Evolutionary conservation across 2,888 invertebrate genomes (phyloP).

Genomic region (Tillus elongatus): DNA sequence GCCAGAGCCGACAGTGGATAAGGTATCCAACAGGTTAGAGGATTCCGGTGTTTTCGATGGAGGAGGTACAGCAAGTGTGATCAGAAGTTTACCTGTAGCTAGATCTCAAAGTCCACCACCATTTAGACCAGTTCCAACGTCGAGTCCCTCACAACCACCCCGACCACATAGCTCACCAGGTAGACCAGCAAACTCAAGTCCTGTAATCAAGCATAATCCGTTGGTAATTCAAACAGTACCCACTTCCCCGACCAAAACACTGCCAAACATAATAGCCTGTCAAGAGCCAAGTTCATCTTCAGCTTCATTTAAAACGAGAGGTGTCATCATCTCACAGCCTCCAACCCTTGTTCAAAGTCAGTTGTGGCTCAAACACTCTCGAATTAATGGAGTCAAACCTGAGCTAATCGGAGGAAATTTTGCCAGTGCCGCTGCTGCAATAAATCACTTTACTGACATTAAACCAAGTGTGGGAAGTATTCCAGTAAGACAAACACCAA

Average conservation of each 20-base stretch:
- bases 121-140: constrained; percentile 32
- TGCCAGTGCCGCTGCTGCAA: constrained; percentile 19
- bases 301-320: constrained; percentile 19
- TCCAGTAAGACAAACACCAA: constrained; percentile 61
- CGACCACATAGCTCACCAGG: constrained; percentile 41
- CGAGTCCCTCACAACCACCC: constrained; percentile 38
- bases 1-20: constrained; percentile 45
- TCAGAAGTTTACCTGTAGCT: constrained; percentile 32
- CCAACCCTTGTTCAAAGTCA: constrained; percentile 29
- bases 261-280: constrained; percentile 8
- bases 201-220: constrained; percentile 37
- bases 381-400: constrained; percentile 68
- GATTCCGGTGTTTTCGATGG: constrained; percentile 50
- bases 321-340: constrained; percentile 36
- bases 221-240: constrained; percentile 35
- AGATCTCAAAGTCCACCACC: constrained; percentile 39
- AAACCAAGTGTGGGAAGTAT: constrained; percentile 27
- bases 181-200: constrained; percentile 36
- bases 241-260: too few species aligned
- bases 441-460: constrained; percentile 28
- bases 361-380: constrained; percentile 43
- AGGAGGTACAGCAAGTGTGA: constrained; percentile 33
- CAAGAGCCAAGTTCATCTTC: constrained; percentile 27
- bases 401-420: constrained; percentile 63
- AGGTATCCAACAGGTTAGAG: constrained; percentile 43